Evolutionary conservation across 2,797 vertebrate species (phyloP), one percentile per base, ranked within the genome.

Genomic region (Siniperca obscura): DNA sequence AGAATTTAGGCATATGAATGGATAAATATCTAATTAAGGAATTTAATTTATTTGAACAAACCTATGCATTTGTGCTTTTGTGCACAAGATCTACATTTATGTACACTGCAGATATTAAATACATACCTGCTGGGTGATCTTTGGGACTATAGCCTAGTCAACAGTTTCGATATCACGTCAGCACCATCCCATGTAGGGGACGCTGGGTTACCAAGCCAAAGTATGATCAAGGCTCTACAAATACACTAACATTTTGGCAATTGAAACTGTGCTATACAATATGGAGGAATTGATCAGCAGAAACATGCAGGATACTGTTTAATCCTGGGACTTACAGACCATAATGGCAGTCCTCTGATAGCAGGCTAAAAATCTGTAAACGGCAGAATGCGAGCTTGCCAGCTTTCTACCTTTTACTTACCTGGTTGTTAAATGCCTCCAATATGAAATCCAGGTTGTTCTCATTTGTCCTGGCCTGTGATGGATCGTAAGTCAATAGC

Each of bases 401-500:
- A 81, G 70, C 83, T 74, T 69, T 67, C 82, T 50, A 50, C 74
- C 61, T 46, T 72, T 73, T 79, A 66, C 66, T 70, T 86, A 86
- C 85, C 68, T 76, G 55, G 70, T 86, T 91, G 80, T 90, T 84
- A 85, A 89, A 90, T 85, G 85, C 74, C 78, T 88, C 64, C 50
- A 82, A 76, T 89, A 83, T 86, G 79, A 92, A 91, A 87, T 90
- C 86, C 90, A 84, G 91, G 91, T 93, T 94, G 91, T 86, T 93
- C 91, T 92, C 86, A 88, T 95, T 94, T 93, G 88, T 93, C 80
- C 80, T 36, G 80, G 82, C 64, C 80, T 81, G 78, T 94, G 94
- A 95, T 95, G 90, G 92, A 95, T 95, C 17, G 83, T 84, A 85
- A 85, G 78, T 85, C 84, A 90, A 78, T 82, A 88, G 91, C 88